Percentiles rank a stretch among this genome's conserved stretches.
Conservation (phyloP, 2,797 vertebrate genomes). For the Pelodytes ibericus region DNA sequence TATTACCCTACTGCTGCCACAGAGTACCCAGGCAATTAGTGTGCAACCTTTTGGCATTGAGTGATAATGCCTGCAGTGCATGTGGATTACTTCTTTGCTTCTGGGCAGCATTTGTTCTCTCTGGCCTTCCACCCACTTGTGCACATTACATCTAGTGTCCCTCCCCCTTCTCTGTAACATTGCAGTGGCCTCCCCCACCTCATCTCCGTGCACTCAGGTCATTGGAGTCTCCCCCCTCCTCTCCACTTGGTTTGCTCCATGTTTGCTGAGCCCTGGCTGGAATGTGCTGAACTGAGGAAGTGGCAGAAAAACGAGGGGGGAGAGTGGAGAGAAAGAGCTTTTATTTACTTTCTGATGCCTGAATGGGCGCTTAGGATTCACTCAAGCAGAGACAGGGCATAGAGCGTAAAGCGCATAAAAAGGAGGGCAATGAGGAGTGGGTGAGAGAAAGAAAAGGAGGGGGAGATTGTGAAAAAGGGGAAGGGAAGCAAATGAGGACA, state of each 20-base stretch:
- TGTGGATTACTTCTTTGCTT: not conserved
- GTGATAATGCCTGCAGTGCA: not conserved
- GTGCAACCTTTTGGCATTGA: not conserved
- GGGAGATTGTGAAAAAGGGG: not conserved
- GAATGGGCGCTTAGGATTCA: conserved; percentile 47
- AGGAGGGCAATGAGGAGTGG: conserved; percentile 15
- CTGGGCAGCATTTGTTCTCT: not conserved
- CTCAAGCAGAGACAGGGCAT: conserved; percentile 58
- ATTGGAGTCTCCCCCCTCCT: not conserved
- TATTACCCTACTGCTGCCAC: not conserved
- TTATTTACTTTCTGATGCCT: conserved; percentile 54
- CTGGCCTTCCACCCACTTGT: not conserved
- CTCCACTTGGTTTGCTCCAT: conserved; percentile 47
- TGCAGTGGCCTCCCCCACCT: not conserved
- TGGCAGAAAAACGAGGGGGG: conserved; percentile 18
- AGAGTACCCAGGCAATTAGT: not conserved
- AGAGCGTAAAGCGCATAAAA: conserved; percentile 36
- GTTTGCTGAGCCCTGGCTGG: conserved; percentile 52
- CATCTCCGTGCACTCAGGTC: conserved; percentile 14
- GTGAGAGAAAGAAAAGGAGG: not conserved
- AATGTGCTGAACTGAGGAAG: conserved; percentile 37
- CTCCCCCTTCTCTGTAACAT: not conserved
- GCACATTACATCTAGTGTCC: not conserved
- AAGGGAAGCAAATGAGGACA: conserved; percentile 23
- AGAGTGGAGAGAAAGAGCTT: conserved; percentile 28